Evolutionary conservation across 2,113 vertebrate genomes (phyloP).

Genomic region (Caretta caretta): DNA sequence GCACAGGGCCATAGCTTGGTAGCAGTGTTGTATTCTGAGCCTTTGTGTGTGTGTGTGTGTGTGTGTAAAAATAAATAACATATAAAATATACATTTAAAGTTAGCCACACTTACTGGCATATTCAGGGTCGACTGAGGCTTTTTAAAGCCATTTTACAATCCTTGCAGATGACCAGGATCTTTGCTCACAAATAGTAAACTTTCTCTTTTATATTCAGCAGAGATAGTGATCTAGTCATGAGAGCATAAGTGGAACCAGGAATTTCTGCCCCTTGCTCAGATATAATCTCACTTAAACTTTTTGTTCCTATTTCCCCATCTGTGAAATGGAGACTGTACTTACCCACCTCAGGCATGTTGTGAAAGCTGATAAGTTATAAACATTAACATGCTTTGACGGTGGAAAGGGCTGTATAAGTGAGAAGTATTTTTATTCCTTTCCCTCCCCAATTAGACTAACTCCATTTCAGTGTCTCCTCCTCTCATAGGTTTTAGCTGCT

Average conservation of each 20-base stretch:
- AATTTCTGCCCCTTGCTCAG: background rate
- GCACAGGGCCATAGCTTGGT: background rate
- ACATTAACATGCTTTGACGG: background rate
- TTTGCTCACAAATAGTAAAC: background rate
- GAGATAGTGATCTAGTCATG: background rate
- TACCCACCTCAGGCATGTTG: conserved; percentile 34
- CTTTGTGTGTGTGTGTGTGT: background rate
- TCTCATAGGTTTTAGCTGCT: background rate
- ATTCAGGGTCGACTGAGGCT: background rate
- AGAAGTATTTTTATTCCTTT: background rate
- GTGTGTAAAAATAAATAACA: background rate
- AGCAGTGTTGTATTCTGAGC: background rate
- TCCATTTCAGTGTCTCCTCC: background rate
- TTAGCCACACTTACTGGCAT: background rate
- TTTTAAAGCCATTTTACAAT: background rate
- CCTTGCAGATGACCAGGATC: background rate
- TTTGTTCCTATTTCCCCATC: background rate
- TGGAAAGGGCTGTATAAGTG: conserved; percentile 24
- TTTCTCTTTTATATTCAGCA: background rate
- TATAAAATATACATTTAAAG: background rate
- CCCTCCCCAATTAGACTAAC: background rate
- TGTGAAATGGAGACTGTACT: conserved; percentile 1
- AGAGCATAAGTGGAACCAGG: background rate
- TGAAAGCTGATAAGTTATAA: conserved; percentile 21
- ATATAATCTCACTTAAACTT: background rate